A percentile compares a stretch with the other conserved stretches of the same genome.
Conservation (phyloP, 2,113 vertebrate species). For the Raja brachyura region DNA sequence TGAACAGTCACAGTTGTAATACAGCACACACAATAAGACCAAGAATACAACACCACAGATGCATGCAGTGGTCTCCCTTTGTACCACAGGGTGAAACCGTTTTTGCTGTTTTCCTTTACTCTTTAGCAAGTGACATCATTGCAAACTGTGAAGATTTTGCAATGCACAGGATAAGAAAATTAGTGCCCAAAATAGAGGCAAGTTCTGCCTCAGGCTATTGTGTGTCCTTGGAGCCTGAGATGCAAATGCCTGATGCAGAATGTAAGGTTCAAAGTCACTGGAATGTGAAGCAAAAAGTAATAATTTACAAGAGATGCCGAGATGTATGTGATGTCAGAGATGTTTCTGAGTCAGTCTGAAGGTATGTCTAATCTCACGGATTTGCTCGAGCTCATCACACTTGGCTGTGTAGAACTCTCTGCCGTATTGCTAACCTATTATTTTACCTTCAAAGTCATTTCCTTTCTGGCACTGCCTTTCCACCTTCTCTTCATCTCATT, state of each 20-base stretch:
- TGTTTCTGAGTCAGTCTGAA: neutral
- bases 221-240: neutral
- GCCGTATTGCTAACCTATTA: neutral
- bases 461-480: neutral
- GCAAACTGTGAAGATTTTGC: neutral
- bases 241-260: neutral
- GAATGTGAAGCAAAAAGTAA: constrained; percentile 1
- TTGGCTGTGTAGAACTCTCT: neutral
- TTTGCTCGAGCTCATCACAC: neutral
- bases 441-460: neutral
- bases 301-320: constrained; percentile 1
- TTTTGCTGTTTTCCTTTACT: neutral
- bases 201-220: neutral
- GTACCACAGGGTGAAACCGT: neutral
- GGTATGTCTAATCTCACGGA: neutral
- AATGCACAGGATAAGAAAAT: neutral
- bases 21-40: neutral
- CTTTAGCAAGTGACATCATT: neutral
- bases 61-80: no score
- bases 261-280: neutral
- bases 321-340: neutral
- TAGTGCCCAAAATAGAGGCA: neutral
- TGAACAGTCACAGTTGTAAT: neutral
- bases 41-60: no score
- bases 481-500: neutral